phyloP scores from a whole-genome alignment of 2,113 vertebrate species.

The Lanius collurio region DNA sequence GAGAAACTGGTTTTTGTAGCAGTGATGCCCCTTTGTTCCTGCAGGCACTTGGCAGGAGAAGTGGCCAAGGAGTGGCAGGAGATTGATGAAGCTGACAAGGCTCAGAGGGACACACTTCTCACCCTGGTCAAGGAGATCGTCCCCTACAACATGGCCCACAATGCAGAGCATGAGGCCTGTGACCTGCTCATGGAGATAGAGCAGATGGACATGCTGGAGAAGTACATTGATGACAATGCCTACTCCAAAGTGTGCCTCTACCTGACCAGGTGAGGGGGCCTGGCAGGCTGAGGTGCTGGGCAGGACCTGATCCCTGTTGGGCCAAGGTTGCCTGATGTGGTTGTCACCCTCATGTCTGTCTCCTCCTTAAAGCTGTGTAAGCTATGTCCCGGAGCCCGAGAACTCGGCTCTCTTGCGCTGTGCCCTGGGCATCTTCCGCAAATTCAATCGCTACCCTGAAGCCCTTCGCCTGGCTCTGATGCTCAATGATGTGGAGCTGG shows the following conservation, averaged over 20 bases:
- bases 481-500: slow-evolving; percentile 95
- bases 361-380: slow-evolving; percentile 85
- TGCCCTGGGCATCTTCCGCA: slow-evolving; percentile 93
- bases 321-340: rapidly evolving
- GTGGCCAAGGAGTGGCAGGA: slow-evolving; percentile 99
- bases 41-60: slow-evolving; percentile 92
- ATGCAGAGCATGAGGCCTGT: slow-evolving; percentile 95
- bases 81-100: slow-evolving; percentile 91
- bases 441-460: slow-evolving; percentile 94
- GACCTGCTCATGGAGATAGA: slow-evolving; percentile 99
- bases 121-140: slow-evolving; percentile 95
- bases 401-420: slow-evolving; percentile 94
- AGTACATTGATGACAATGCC: slow-evolving; percentile 94
- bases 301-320: not conserved
- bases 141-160: slow-evolving; percentile 98
- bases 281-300: not conserved
- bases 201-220: slow-evolving; percentile 93
- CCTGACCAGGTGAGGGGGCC: slow-evolving; percentile 86
- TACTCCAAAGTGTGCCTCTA: slow-evolving; percentile 98
- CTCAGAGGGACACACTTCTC: slow-evolving; percentile 89
- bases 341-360: not conserved
- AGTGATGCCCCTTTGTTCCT: not conserved
- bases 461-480: slow-evolving; percentile 93
- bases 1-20: not conserved
- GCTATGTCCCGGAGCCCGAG: slow-evolving; percentile 95